These are phyloP conservation scores for Poecile atricapillus DNA, from an alignment of 2,113 vertebrate genomes.

Conservation along the genomic window DNA sequence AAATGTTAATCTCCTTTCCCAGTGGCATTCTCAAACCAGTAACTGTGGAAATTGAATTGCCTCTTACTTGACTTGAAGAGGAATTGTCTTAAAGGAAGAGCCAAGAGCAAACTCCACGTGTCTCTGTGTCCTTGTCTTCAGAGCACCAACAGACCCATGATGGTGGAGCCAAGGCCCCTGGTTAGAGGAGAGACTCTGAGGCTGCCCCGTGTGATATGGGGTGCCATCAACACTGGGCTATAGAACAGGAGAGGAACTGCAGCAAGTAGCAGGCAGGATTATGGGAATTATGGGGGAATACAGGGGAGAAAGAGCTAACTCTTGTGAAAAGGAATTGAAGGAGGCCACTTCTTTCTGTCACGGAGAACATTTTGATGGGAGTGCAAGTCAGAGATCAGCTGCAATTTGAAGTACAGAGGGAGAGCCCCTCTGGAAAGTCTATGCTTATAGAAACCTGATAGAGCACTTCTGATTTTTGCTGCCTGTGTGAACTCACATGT, in stretches of 20 bases:
- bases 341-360: not conserved
- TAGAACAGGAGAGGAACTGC: not conserved
- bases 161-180: fast-evolving
- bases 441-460: not conserved
- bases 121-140: not conserved
- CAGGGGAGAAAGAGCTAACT: not conserved
- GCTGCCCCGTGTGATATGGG: not conserved
- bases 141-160: not conserved
- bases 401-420: not conserved
- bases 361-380: not conserved
- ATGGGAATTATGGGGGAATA: not conserved
- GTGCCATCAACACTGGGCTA: not conserved
- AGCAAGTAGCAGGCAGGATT: not conserved
- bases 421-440: not conserved
- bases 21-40: not conserved
- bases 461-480: not conserved
- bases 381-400: not conserved
- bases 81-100: not conserved
- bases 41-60: not conserved
- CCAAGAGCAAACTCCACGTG: not conserved
- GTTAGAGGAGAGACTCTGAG: not conserved
- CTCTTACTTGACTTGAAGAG: not conserved
- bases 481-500: not conserved
- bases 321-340: not conserved
- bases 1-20: not conserved